Evolutionary conservation across 2,113 vertebrate genomes (phyloP).

Genomic region (Falco punctatus): DNA sequence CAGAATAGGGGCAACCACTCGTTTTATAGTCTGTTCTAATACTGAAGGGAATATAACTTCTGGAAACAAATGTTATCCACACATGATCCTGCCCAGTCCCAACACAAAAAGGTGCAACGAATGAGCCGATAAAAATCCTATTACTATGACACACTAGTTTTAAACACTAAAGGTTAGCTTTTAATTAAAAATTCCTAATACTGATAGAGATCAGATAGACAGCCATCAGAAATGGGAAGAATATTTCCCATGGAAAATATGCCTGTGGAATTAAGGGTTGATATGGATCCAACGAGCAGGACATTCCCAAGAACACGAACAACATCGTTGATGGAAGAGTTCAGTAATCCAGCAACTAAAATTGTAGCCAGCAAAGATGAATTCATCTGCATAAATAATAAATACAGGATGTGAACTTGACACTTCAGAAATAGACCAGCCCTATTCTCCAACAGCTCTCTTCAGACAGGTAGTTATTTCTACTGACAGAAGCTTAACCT

Average conservation of each 20-base stretch:
- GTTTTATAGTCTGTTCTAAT: neutral
- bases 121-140: neutral
- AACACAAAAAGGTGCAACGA: neutral
- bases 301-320: neutral
- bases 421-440: neutral
- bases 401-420: neutral
- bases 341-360: neutral
- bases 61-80: neutral
- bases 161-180: neutral
- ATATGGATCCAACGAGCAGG: neutral
- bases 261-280: neutral
- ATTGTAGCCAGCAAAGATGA: neutral
- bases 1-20: neutral
- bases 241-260: neutral
- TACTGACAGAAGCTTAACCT: neutral
- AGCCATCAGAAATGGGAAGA: neutral
- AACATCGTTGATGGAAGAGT: neutral
- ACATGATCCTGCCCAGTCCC: neutral
- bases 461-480: neutral
- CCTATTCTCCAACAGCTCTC: neutral
- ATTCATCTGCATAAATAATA: slow-evolving; percentile 3
- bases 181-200: neutral
- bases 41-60: neutral
- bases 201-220: neutral
- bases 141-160: neutral